phyloP scores from a whole-genome alignment of 2,113 vertebrate species.

The Xyliphius kryptos region DNA sequence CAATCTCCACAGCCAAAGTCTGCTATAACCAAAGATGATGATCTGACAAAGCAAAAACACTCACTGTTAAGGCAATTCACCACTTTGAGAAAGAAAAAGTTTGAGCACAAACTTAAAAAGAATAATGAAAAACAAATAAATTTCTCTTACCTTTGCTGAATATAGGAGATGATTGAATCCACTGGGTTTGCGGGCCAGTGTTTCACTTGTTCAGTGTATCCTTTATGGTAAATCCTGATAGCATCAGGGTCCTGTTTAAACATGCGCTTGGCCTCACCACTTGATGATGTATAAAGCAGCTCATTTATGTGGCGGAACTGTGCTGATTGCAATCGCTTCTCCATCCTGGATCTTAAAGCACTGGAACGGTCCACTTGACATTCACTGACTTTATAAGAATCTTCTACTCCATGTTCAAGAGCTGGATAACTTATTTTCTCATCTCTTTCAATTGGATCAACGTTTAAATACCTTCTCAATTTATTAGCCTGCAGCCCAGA shows the following conservation, averaged over 20 bases:
- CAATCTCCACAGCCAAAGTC: slow-evolving; percentile 95
- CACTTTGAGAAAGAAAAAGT: too few relatives aligned
- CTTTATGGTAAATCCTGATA: slow-evolving; percentile 78
- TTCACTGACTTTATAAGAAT: background rate
- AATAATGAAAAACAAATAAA: too few relatives aligned
- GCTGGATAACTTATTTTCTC: too few relatives aligned
- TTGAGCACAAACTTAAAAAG: too few relatives aligned
- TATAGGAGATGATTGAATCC: slow-evolving; percentile 69
- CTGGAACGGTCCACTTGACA: slow-evolving; percentile 47
- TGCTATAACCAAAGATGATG: slow-evolving; percentile 77
- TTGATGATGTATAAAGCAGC: slow-evolving; percentile 74
- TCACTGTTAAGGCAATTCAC: too few relatives aligned
- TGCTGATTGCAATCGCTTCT: slow-evolving; percentile 71
- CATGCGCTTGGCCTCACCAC: slow-evolving; percentile 69
- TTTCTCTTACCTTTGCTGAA: slow-evolving; percentile 75
- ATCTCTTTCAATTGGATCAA: background rate
- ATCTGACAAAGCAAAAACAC: too few relatives aligned
- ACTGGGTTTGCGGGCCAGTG: slow-evolving; percentile 82
- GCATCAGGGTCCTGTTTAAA: slow-evolving; percentile 76
- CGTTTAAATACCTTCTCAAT: background rate
- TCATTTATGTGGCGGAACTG: slow-evolving; percentile 89
- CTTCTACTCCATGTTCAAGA: too few relatives aligned
- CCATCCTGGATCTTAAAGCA: slow-evolving; percentile 71
- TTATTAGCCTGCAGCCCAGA: slow-evolving; percentile 1
- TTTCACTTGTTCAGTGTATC: slow-evolving; percentile 77